phyloP scores from a whole-genome alignment of 2,113 vertebrate genomes.

The Ammospiza nelsoni region DNA sequence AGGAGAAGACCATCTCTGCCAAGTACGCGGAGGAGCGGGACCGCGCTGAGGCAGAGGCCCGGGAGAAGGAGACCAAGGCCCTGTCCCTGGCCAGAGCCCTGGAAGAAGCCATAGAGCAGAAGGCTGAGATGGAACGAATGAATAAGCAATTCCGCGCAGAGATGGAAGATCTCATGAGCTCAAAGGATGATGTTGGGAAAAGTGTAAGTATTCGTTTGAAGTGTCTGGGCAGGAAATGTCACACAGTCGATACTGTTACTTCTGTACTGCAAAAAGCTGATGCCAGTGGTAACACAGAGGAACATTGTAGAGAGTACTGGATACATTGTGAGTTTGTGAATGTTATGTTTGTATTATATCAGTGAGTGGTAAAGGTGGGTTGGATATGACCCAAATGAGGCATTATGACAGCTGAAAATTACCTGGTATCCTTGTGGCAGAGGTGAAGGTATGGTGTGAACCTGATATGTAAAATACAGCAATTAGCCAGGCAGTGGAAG shows the following conservation, averaged over 20 bases:
- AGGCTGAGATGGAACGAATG: conserved; percentile 89
- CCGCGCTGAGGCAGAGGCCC: conserved; percentile 82
- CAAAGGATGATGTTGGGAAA: conserved; percentile 97
- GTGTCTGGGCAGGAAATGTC: neutral
- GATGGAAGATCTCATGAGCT: conserved; percentile 98
- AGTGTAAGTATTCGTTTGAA: conserved; percentile 78
- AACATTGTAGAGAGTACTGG: neutral
- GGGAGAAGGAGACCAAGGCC: conserved; percentile 84
- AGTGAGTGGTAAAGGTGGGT: neutral
- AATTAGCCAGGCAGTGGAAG: neutral
- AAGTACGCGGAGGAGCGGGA: conserved; percentile 83
- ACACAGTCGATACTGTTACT: neutral
- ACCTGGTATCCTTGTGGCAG: neutral
- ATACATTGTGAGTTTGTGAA: neutral
- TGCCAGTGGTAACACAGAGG: neutral
- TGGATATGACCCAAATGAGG: neutral
- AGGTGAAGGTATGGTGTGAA: neutral
- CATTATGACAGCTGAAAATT: neutral
- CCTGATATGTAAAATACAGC: neutral
- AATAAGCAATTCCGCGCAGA: conserved; percentile 92
- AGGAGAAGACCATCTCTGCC: conserved; percentile 82
- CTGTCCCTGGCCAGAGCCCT: conserved; percentile 85
- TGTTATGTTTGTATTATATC: neutral
- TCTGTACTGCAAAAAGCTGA: neutral
- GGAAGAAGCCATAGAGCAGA: conserved; percentile 86